Percentiles rank a stretch among this genome's conserved stretches.
These are phyloP conservation scores for Natator depressus DNA, from an alignment of 2,113 vertebrate genomes.

Conservation along the genomic window DNA sequence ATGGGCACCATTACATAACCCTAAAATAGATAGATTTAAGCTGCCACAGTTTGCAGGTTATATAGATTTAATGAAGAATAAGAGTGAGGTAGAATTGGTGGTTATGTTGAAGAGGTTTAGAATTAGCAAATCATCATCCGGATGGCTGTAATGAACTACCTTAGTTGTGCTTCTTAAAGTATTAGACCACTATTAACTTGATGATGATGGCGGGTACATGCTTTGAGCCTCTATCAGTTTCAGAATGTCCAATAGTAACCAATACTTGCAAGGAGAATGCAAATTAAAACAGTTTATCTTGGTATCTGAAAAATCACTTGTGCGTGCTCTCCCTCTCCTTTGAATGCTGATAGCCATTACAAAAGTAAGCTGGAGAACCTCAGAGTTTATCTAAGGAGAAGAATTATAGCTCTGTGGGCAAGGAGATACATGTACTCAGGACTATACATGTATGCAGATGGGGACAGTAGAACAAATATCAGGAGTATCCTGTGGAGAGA, in stretches of 20 bases:
- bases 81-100: not conserved
- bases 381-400: not conserved
- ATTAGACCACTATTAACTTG: not conserved
- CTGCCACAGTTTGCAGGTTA: not conserved
- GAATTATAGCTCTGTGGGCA: not conserved
- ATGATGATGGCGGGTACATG: not conserved
- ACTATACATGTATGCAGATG: not conserved
- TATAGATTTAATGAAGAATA: not conserved
- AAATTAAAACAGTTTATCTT: not conserved
- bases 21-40: not conserved
- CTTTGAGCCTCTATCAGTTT: not conserved
- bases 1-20: not conserved
- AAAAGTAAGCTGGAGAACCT: not conserved
- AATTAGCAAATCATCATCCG: not conserved
- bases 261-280: not conserved
- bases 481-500: not conserved
- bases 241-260: not conserved
- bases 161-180: not conserved
- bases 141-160: not conserved
- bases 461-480: not conserved
- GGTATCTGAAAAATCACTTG: not conserved
- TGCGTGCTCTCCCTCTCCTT: not conserved
- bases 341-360: not conserved
- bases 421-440: not conserved
- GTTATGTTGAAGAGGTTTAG: not conserved